A percentile compares a stretch with the other conserved stretches of the same genome.
These are phyloP conservation scores for Alligator mississippiensis DNA, from an alignment of 2,113 vertebrate species.

Conservation along the genomic window DNA sequence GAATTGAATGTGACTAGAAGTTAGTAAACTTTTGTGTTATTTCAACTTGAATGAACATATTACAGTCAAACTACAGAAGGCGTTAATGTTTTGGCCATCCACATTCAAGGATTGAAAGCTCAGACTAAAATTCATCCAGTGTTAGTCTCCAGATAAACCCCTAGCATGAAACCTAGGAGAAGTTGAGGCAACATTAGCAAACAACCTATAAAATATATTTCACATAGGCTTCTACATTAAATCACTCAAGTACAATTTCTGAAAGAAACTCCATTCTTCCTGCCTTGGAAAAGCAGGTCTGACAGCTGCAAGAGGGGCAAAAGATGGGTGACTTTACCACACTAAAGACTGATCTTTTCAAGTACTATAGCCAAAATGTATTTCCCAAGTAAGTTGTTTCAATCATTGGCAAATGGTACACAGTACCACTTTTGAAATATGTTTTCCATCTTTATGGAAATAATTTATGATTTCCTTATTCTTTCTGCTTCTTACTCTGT, in stretches of 20 bases:
- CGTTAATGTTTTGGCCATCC: neutral
- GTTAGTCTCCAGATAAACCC: neutral
- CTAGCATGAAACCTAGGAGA: neutral
- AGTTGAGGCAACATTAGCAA: neutral
- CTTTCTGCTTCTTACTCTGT: neutral
- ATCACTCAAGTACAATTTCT: rapidly evolving
- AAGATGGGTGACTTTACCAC: neutral
- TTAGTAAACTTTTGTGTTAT: neutral
- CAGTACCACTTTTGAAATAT: neutral
- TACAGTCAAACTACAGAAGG: neutral
- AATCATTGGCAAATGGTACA: neutral
- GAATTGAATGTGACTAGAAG: neutral
- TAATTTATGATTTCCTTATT: neutral
- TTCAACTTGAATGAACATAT: neutral
- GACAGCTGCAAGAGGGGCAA: constrained; percentile 14
- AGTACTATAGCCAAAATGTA: constrained; percentile 9
- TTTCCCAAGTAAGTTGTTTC: constrained; percentile 26
- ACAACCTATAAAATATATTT: neutral
- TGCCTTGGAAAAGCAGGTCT: neutral
- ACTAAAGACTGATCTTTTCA: neutral
- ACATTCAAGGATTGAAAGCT: neutral
- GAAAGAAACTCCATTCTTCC: neutral
- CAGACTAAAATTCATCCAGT: neutral
- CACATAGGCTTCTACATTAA: neutral
- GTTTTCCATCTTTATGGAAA: neutral